phyloP scores from a whole-genome alignment of 1,140 invertebrate genomes.

The Monochamus saltuarius region DNA sequence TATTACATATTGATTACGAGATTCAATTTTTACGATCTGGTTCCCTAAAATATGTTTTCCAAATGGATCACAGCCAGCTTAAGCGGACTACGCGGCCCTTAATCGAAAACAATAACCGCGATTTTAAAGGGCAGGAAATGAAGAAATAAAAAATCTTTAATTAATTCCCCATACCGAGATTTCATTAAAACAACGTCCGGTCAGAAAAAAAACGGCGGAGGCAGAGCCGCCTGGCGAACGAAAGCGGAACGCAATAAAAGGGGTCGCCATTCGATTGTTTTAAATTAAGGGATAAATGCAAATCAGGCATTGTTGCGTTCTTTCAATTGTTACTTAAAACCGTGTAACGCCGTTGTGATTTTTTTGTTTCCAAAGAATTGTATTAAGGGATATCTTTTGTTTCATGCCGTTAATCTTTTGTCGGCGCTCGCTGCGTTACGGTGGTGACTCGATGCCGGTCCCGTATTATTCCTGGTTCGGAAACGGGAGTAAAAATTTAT shows the following conservation, averaged over 20 bases:
- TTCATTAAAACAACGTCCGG: slow-evolving; percentile 16
- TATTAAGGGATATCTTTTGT: slow-evolving; percentile 34
- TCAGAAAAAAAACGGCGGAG: slow-evolving; percentile 11
- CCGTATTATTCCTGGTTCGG: slow-evolving; percentile 23
- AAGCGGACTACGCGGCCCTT: neutral
- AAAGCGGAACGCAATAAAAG: slow-evolving; percentile 10
- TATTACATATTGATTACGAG: no score
- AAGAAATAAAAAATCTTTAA: slow-evolving; percentile 22
- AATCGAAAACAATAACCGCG: slow-evolving; percentile 9
- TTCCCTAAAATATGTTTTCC: no score
- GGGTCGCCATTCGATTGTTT: slow-evolving; percentile 28
- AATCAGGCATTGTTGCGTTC: slow-evolving; percentile 36
- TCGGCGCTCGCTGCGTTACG: slow-evolving; percentile 19
- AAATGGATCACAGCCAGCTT: no score
- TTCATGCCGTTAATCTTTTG: slow-evolving; percentile 30
- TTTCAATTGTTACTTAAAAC: slow-evolving; percentile 32
- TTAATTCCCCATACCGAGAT: slow-evolving; percentile 12
- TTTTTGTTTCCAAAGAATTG: slow-evolving; percentile 27
- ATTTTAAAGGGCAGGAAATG: slow-evolving; percentile 13
- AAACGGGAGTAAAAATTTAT: slow-evolving; percentile 33
- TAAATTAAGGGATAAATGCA: slow-evolving; percentile 33
- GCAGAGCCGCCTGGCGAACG: slow-evolving; percentile 9
- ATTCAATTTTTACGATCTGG: no score
- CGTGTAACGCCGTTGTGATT: slow-evolving; percentile 17
- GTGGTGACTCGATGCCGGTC: slow-evolving; percentile 17